phyloP scores from a whole-genome alignment of 1,140 invertebrate genomes.

The Araneus ventricosus region DNA sequence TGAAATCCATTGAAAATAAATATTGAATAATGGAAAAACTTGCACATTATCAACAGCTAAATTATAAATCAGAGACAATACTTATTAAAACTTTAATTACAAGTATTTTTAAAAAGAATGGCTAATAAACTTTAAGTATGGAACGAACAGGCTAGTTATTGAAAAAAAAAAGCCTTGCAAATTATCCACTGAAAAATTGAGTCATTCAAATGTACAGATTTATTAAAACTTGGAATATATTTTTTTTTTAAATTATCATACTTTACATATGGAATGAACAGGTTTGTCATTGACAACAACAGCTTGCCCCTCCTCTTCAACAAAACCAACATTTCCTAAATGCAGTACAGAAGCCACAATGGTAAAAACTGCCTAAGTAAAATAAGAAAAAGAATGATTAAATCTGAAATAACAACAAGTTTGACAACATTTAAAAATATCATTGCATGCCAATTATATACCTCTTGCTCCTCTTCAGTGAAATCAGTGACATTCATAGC shows the following conservation, averaged over 20 bases:
- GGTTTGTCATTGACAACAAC: constrained; percentile 77
- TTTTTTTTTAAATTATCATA: no score
- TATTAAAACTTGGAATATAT: neutral
- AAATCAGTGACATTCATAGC: constrained; percentile 81
- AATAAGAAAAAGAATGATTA: constrained; percentile 22
- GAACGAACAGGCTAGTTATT: no score
- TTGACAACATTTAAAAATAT: neutral
- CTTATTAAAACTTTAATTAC: no score
- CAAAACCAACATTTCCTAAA: constrained; percentile 80
- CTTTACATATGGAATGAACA: constrained; percentile 77
- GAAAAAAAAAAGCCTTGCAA: no score
- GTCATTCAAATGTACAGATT: neutral
- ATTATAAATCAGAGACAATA: no score
- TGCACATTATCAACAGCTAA: no score
- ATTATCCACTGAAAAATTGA: neutral
- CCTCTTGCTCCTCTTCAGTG: constrained; percentile 79
- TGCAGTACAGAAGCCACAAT: constrained; percentile 81
- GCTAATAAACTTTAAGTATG: no score
- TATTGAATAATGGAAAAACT: no score
- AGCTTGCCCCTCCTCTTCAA: constrained; percentile 78
- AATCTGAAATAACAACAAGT: neutral
- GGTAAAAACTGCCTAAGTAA: constrained; percentile 78
- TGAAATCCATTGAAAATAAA: no score
- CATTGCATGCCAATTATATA: constrained; percentile 58
- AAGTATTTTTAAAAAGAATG: no score